Base-by-base conservation (phyloP, 2,113 vertebrate species). In the Oxygymnocypris stewartii region DNA sequence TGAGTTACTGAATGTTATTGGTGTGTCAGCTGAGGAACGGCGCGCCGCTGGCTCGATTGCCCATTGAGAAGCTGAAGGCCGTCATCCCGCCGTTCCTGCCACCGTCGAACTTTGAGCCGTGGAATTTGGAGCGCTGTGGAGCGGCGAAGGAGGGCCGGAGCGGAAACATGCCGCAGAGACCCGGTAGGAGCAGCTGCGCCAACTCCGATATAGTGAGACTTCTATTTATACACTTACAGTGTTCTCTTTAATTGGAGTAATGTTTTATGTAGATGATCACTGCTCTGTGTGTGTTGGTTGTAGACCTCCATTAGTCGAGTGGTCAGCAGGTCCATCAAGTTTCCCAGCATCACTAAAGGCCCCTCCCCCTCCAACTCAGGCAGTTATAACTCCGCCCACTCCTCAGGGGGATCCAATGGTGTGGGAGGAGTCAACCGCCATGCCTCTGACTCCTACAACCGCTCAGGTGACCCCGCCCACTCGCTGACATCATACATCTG, bases 41-140 rank as follows among this genome's bases (percentile, higher is more conserved):
- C 14, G 97, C 98, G 0, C 98, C 98, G 0, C 95, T 96, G 89
- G 97, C 98, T 31, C 95, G 96, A 28, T 95, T 99, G 79, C 98
- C 98, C 23, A 99, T 94, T 0, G 97, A 99, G 93, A 97, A 99
- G 87, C 95, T 99, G 83, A 99, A 99, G 93, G 98, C 98, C 0
- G 97, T 99, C 85, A 99, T 99, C 87, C 98, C 98, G 0, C 98
- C 98, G 25, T 99, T 99, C 90, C 91, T 99, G 85, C 98, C 98
- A 0, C 98, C 97, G 3, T 99, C 98, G 57, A 98, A 96, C 93
- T 99, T 99, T 86, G 98, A 99, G 85, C 94, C 96, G 6, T 99
- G 98, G 97, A 97, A 95, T 93, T 98, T 97, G 0, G 96, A 97
- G 87, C 96, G 96, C 61, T 96, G 96, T 0, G 94, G 94, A 11